Evolutionary conservation across 2,113 vertebrate genomes (phyloP).

Genomic region (Butorides virescens): DNA sequence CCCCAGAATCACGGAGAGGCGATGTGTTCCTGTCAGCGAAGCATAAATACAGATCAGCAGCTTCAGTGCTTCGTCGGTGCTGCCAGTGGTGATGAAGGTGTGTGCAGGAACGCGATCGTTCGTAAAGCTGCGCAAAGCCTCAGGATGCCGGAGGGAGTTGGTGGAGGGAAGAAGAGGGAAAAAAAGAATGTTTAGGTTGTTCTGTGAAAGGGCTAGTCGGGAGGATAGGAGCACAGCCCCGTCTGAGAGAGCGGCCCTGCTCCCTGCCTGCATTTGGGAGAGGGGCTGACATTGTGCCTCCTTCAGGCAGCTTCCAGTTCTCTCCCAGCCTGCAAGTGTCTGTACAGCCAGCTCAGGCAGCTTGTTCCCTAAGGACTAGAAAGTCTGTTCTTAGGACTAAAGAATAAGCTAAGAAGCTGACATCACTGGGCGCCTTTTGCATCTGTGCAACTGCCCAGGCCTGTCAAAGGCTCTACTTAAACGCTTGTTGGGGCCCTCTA

Average conservation of each 20-base stretch:
- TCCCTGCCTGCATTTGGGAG: background rate
- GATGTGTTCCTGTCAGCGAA: background rate
- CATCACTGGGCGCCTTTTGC: background rate
- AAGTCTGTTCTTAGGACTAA: background rate
- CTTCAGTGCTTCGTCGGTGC: background rate
- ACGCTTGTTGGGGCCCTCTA: background rate
- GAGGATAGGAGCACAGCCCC: background rate
- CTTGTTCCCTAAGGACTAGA: background rate
- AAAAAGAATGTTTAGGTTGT: too few species aligned
- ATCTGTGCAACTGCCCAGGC: background rate
- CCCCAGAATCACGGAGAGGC: background rate
- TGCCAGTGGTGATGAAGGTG: background rate
- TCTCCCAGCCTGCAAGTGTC: background rate
- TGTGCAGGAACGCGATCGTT: accelerated
- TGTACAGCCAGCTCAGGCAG: accelerated
- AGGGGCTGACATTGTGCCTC: background rate
- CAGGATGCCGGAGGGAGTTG: background rate
- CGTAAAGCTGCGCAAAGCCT: background rate
- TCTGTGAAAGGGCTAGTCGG: background rate
- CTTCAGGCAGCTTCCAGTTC: background rate
- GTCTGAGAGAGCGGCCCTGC: background rate
- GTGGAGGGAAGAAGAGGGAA: background rate
- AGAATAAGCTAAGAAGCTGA: background rate
- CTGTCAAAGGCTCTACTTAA: background rate
- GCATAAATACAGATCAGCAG: background rate